A percentile compares a stretch with the other conserved stretches of the same genome.
Conservation (phyloP, 2,113 vertebrate species). For the Eulacestoma nigropectus region DNA sequence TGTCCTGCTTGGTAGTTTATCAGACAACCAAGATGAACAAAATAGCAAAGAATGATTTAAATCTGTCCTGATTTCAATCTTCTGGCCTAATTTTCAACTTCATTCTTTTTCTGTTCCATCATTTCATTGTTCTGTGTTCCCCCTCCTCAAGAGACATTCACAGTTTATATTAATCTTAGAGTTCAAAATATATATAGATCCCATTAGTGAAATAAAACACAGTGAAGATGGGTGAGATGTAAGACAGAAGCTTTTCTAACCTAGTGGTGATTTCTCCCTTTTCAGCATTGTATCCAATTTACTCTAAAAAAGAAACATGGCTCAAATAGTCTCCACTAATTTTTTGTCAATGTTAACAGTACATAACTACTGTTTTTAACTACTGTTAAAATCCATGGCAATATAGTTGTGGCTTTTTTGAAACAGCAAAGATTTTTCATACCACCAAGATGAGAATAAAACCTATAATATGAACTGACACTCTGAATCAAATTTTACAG, state of each 20-base stretch:
- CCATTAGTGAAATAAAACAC: neutral
- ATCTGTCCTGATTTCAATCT: slow-evolving; percentile 36
- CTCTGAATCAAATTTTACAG: neutral
- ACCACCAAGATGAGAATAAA: neutral
- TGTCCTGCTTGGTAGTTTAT: slow-evolving; percentile 50
- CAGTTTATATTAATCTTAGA: neutral
- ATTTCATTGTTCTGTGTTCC: neutral
- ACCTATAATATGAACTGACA: neutral
- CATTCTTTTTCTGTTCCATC: slow-evolving; percentile 9
- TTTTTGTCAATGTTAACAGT: neutral
- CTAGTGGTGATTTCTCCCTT: neutral
- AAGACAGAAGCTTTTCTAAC: neutral
- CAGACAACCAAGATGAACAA: slow-evolving; percentile 33
- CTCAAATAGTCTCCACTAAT: neutral
- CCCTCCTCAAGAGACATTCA: neutral
- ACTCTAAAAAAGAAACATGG: neutral
- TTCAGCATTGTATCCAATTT: neutral
- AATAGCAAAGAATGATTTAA: slow-evolving; percentile 23
- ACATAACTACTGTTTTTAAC: neutral
- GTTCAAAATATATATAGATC: neutral
- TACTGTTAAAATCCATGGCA: neutral
- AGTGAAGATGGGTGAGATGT: neutral
- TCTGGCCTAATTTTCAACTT: slow-evolving; percentile 18
- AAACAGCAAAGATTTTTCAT: neutral
- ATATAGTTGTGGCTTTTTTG: neutral